A percentile compares a stretch with the other conserved stretches of the same genome.
Conservation (phyloP, 2,888 invertebrate genomes). For the Malthinus seriepunctatus region DNA sequence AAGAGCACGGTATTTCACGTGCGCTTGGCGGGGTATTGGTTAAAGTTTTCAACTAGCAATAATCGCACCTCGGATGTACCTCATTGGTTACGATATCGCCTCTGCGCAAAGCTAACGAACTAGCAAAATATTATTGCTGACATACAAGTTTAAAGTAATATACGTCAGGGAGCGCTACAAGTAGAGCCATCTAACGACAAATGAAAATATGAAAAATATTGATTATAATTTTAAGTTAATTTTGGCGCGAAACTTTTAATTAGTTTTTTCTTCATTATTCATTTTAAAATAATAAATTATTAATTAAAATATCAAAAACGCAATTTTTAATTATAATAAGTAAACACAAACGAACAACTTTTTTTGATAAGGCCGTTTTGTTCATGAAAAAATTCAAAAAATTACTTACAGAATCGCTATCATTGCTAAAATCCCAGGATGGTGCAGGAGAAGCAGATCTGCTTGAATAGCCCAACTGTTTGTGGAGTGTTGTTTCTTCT, state of each 20-base stretch:
- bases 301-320: not conserved
- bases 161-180: not conserved
- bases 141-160: not conserved
- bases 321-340: not conserved
- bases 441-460: conserved; percentile 51
- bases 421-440: conserved; percentile 54
- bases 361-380: not conserved
- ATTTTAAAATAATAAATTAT: not conserved
- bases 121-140: not conserved
- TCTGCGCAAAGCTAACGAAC: conserved; percentile 80
- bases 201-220: too few relatives aligned
- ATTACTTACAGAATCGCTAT: conserved; percentile 49
- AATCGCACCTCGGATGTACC: conserved; percentile 87
- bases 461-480: conserved; percentile 37
- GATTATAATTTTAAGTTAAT: too few relatives aligned
- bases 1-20: conserved; percentile 84
- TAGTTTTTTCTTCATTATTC: too few relatives aligned
- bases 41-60: conserved; percentile 94
- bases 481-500: conserved; percentile 49
- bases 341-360: not conserved
- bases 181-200: not conserved
- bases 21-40: conserved; percentile 89
- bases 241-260: too few relatives aligned
- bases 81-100: conserved; percentile 93
- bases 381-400: not conserved